phyloP scores from a whole-genome alignment of 2,113 vertebrate genomes.

The Cynoglossus semilaevis region DNA sequence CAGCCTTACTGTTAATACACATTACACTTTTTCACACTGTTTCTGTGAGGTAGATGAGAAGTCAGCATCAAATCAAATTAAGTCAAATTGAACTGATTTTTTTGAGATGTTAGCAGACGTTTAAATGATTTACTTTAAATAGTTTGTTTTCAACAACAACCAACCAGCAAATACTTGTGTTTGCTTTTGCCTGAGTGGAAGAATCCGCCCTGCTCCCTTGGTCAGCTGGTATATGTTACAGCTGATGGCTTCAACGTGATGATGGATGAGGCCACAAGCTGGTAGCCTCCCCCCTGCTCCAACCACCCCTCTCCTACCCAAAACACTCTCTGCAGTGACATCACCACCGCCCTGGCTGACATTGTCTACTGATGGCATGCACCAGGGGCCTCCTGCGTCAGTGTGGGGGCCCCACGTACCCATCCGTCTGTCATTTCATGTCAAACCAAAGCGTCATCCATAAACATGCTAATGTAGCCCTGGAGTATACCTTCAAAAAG shows the following conservation, averaged over 20 bases:
- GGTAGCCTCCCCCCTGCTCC: background rate
- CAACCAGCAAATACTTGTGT: background rate
- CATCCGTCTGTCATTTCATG: conserved; percentile 21
- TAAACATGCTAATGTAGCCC: conserved; percentile 21
- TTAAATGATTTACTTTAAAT: background rate
- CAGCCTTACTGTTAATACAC: no score
- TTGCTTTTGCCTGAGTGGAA: conserved; percentile 7
- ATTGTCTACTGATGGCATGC: conserved; percentile 31
- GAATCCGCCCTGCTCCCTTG: conserved; percentile 1
- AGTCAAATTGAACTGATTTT: no score
- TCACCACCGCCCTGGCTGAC: conserved; percentile 39
- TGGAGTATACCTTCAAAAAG: background rate
- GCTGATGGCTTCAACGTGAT: conserved; percentile 55
- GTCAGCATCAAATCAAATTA: no score
- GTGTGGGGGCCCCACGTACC: conserved; percentile 15
- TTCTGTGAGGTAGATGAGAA: no score
- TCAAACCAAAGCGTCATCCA: conserved; percentile 24
- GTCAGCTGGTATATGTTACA: conserved; percentile 62
- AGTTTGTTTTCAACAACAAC: background rate
- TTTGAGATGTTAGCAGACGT: no score
- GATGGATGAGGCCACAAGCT: conserved; percentile 57
- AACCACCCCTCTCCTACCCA: background rate
- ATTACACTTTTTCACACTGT: no score
- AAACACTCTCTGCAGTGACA: conserved; percentile 41
- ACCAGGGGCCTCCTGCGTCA: conserved; percentile 33